Conservation (phyloP, 1,140 invertebrate species). For the Lamellibrachia luymesi region DNA sequence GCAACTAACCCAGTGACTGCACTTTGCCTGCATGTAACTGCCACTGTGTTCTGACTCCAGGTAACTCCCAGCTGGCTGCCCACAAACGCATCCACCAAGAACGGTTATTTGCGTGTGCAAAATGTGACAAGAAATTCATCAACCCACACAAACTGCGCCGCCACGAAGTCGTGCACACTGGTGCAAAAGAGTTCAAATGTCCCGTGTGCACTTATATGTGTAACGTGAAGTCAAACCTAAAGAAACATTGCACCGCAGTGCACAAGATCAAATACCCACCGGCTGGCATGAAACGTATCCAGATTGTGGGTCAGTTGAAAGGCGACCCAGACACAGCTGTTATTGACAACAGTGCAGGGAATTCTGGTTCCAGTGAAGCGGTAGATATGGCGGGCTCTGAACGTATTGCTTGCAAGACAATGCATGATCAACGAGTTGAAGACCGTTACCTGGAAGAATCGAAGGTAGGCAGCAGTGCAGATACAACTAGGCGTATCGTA, state of each 20-base stretch:
- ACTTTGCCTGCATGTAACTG: conserved; percentile 1
- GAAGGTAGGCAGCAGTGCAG: neutral
- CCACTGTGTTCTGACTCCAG: neutral
- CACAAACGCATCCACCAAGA: conserved; percentile 16
- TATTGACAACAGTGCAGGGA: neutral
- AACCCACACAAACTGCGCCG: conserved; percentile 18
- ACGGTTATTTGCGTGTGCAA: conserved; percentile 12
- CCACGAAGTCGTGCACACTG: conserved; percentile 22
- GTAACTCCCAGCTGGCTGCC: conserved; percentile 19
- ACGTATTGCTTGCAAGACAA: neutral
- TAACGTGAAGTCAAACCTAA: conserved; percentile 16
- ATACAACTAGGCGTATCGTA: neutral
- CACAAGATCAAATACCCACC: conserved; percentile 21
- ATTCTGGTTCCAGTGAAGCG: neutral
- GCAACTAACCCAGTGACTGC: neutral
- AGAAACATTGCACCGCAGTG: conserved; percentile 17
- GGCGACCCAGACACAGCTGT: neutral
- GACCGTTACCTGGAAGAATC: neutral
- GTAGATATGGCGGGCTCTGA: neutral
- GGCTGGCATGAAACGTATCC: neutral
- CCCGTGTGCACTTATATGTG: conserved; percentile 13
- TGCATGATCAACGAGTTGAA: neutral
- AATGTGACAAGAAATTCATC: conserved; percentile 20
- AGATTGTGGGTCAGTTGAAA: neutral
- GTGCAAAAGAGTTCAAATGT: conserved; percentile 21